Evolutionary conservation across 37 sponge, comb jelly and placozoan species (phyloP).

Genomic region (Diacarnus erythraeanus): DNA sequence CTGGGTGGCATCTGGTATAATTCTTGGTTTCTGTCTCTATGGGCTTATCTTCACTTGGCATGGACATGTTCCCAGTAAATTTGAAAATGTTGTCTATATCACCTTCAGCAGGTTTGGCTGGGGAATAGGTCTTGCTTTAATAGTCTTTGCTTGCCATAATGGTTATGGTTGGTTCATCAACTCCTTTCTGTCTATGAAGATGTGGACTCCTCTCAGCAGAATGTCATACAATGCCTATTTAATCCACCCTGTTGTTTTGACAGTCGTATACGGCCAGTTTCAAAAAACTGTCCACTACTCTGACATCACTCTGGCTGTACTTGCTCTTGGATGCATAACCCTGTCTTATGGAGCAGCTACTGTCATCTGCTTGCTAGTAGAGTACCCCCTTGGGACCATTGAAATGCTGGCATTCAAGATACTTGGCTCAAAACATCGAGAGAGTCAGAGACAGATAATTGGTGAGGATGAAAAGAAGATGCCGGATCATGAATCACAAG

Average conservation of each 20-base stretch:
- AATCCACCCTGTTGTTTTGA: slow-evolving; percentile 75
- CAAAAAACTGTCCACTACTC: slow-evolving; percentile 41
- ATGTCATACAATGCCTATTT: slow-evolving; percentile 85
- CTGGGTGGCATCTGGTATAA: slow-evolving; percentile 32
- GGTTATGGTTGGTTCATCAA: slow-evolving; percentile 78
- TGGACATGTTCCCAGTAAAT: slow-evolving; percentile 37
- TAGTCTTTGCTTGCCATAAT: slow-evolving; percentile 77
- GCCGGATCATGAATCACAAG: no score
- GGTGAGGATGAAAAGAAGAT: neutral
- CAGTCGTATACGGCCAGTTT: slow-evolving; percentile 17
- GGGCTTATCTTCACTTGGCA: slow-evolving; percentile 59
- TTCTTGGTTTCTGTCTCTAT: slow-evolving; percentile 40
- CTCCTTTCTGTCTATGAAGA: slow-evolving; percentile 71
- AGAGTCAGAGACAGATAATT: slow-evolving; percentile 5
- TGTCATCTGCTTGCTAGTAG: slow-evolving; percentile 57
- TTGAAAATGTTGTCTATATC: slow-evolving; percentile 68
- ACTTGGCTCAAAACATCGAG: slow-evolving; percentile 29
- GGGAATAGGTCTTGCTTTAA: slow-evolving; percentile 61
- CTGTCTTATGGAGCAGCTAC: slow-evolving; percentile 74
- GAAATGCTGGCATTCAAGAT: slow-evolving; percentile 61
- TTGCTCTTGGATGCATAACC: slow-evolving; percentile 39
- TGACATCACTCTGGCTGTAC: slow-evolving; percentile 35
- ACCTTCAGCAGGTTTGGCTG: slow-evolving; percentile 61
- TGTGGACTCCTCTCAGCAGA: slow-evolving; percentile 93
- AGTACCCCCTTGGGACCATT: slow-evolving; percentile 75